Percentiles rank a stretch among this genome's conserved stretches.
Conservation (phyloP, 2,797 vertebrate genomes). For the Cossypha heuglini region DNA sequence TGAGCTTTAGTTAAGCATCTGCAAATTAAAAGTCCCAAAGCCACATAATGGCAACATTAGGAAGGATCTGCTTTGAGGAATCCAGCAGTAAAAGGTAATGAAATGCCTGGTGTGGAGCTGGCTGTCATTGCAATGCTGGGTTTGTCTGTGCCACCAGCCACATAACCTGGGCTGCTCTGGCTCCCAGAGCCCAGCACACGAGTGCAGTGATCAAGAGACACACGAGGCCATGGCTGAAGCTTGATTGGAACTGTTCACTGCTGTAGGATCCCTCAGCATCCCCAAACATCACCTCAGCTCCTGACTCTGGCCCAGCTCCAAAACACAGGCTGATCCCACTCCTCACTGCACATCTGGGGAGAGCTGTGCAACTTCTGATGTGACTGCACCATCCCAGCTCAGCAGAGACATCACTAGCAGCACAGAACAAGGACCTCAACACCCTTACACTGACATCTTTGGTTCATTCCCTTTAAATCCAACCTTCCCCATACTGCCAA, state of each 20-base stretch:
- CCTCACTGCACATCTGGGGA: not conserved
- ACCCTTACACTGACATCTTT: no score
- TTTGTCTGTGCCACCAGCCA: rapidly evolving
- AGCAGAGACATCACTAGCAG: rapidly evolving
- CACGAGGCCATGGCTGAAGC: rapidly evolving
- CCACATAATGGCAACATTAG: rapidly evolving
- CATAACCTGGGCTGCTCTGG: rapidly evolving
- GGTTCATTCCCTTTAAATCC: not conserved
- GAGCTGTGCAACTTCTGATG: rapidly evolving
- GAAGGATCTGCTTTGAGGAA: not conserved
- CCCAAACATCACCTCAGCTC: not conserved
- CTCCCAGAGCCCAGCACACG: not conserved
- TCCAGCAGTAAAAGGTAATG: not conserved
- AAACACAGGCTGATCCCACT: not conserved
- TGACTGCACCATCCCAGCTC: rapidly evolving
- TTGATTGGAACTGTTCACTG: rapidly evolving
- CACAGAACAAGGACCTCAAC: not conserved
- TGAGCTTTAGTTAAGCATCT: not conserved
- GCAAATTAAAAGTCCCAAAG: not conserved
- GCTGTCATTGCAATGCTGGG: rapidly evolving
- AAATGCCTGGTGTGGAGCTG: not conserved
- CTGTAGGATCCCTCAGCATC: rapidly evolving
- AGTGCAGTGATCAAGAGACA: not conserved
- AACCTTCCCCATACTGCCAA: not conserved
- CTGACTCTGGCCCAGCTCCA: rapidly evolving